phyloP scores from a whole-genome alignment of 2,113 vertebrate species.

The Coryphaenoides rupestris region DNA sequence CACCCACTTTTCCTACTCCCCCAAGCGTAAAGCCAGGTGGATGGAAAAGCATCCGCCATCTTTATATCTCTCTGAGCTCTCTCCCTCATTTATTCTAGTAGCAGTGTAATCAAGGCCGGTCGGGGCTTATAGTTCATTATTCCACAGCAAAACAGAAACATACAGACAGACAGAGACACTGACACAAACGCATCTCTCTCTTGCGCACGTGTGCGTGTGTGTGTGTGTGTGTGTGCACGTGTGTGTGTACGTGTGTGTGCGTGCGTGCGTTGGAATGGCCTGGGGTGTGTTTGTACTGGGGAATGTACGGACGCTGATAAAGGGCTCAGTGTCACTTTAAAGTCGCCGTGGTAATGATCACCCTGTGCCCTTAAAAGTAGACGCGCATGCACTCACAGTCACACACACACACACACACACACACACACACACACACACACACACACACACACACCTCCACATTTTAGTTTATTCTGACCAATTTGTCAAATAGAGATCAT shows the following conservation, averaged over 20 bases:
- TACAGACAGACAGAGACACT: constrained; percentile 1
- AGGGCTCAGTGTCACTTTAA: constrained; percentile 20
- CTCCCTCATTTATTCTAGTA: too few relatives aligned
- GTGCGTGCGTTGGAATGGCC: constrained; percentile 3
- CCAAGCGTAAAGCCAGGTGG: too few relatives aligned
- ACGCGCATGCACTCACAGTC: background rate
- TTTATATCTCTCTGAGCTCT: too few relatives aligned
- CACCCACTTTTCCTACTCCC: too few relatives aligned
- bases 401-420: constrained; percentile 6
- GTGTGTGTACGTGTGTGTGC: constrained; percentile 16
- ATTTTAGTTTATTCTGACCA: too few relatives aligned
- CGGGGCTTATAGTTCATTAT: constrained; percentile 55
- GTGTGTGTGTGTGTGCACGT: constrained; percentile 12
- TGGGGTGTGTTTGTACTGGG: constrained; percentile 23
- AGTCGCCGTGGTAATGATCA: constrained; percentile 42
- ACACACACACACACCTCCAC: too few relatives aligned
- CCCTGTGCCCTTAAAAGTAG: constrained; percentile 24
- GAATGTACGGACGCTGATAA: constrained; percentile 27
- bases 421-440: background rate
- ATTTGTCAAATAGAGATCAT: too few relatives aligned
- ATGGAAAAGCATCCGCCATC: too few relatives aligned
- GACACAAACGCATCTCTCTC: background rate
- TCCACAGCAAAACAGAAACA: constrained; percentile 28
- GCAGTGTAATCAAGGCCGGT: constrained; percentile 6
- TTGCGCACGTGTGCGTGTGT: too few relatives aligned